phyloP scores from a whole-genome alignment of 2,888 invertebrate species.

The Melanargia galathea region DNA sequence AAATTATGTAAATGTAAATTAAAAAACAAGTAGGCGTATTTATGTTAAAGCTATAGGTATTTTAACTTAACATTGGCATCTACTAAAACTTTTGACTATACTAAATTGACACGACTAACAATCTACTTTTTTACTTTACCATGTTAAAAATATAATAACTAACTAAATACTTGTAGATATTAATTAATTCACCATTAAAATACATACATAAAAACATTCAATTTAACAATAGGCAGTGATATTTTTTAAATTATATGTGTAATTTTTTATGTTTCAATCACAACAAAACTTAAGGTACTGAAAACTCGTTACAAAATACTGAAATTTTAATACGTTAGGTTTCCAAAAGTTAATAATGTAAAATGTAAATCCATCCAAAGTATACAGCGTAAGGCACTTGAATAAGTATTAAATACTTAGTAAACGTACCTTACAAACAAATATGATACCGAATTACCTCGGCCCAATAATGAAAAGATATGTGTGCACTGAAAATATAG shows the following conservation, averaged over 20 bases:
- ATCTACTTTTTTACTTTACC: neutral
- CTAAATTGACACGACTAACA: neutral
- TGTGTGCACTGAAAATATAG: no score
- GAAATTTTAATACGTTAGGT: conserved; percentile 8
- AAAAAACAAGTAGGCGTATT: no score
- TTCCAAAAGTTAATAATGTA: conserved; percentile 13
- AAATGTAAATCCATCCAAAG: neutral
- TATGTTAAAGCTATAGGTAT: conserved; percentile 1
- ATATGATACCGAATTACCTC: no score
- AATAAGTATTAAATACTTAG: neutral
- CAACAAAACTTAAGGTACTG: neutral
- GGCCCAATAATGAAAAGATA: no score
- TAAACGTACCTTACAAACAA: no score
- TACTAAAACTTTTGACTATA: no score
- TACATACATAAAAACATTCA: neutral
- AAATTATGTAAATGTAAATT: no score
- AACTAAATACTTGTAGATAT: neutral
- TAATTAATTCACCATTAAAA: neutral
- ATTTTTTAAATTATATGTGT: neutral
- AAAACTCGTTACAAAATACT: conserved; percentile 12
- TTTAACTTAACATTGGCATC: conserved; percentile 8
- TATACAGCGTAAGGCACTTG: conserved; percentile 9
- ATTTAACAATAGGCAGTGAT: neutral
- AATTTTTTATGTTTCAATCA: neutral
- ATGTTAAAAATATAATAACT: neutral